Conservation (phyloP, 2,888 invertebrate genomes). For the Tortrix viridana region DNA sequence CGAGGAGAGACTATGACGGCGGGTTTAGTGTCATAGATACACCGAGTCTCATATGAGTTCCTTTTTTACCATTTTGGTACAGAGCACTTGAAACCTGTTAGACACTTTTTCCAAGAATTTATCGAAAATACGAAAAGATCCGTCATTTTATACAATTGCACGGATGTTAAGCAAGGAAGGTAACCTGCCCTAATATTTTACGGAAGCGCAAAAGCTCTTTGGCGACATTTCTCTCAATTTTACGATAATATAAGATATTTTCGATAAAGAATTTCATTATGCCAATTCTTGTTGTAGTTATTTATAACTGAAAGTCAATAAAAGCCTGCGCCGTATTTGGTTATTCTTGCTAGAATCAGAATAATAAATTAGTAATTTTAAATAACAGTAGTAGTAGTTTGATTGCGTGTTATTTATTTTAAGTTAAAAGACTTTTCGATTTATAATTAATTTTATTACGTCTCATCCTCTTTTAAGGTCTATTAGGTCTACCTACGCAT, state of each 20-base stretch:
- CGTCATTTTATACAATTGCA: conserved; percentile 33
- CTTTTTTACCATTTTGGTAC: too few relatives aligned
- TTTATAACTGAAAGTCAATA: conserved; percentile 18
- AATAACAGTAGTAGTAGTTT: neutral
- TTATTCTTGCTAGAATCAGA: neutral
- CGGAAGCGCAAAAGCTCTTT: neutral
- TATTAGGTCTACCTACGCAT: too few relatives aligned
- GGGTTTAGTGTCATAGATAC: too few relatives aligned
- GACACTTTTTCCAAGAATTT: too few relatives aligned
- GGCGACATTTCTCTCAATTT: conserved; percentile 19
- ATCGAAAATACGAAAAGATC: too few relatives aligned
- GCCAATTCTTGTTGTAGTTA: conserved; percentile 7
- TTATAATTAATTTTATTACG: too few relatives aligned
- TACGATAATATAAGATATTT: conserved; percentile 19
- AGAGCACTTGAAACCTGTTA: too few relatives aligned
- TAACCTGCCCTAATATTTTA: conserved; percentile 14
- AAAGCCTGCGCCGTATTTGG: neutral
- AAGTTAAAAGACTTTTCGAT: too few relatives aligned
- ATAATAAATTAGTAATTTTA: neutral
- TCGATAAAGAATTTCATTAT: conserved; percentile 17
- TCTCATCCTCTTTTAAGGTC: too few relatives aligned
- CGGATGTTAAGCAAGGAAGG: conserved; percentile 21
- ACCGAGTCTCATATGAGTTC: too few relatives aligned
- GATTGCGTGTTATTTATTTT: too few relatives aligned
- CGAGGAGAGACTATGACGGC: too few relatives aligned